These are phyloP conservation scores for Caenorhabditis sp. DNA, from an alignment of 2,888 invertebrate genomes.

Conservation along the genomic window DNA sequence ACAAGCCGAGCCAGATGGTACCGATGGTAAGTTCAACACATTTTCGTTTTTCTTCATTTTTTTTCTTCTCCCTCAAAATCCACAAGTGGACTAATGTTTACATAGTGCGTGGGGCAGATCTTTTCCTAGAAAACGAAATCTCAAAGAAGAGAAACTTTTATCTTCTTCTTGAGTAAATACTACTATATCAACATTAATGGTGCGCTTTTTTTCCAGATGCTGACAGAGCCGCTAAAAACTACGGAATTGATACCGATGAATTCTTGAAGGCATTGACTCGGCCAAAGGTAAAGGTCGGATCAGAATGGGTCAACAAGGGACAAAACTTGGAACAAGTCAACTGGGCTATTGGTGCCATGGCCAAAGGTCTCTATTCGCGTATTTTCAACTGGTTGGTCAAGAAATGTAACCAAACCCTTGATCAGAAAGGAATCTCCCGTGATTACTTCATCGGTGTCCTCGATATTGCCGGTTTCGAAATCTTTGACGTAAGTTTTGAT, in stretches of 20 bases:
- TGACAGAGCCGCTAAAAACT: conserved; percentile 66
- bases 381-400: conserved; percentile 74
- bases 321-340: conserved; percentile 73
- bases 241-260: conserved; percentile 65
- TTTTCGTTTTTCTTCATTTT: background rate
- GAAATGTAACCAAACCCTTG: conserved; percentile 73
- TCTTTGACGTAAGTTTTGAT: conserved; percentile 81
- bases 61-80: background rate
- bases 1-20: conserved; percentile 82
- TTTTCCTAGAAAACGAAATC: background rate
- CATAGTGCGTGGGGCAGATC: background rate
- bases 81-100: background rate
- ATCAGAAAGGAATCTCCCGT: conserved; percentile 83
- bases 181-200: background rate
- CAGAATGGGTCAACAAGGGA: conserved; percentile 74
- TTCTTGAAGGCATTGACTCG: conserved; percentile 73
- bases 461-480: conserved; percentile 99
- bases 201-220: conserved; percentile 49
- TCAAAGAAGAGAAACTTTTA: background rate
- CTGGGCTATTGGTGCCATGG: conserved; percentile 72
- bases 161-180: background rate
- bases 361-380: conserved; percentile 73
- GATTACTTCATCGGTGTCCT: conserved; percentile 96
- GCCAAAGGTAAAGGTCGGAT: conserved; percentile 74
- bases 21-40: conserved; percentile 49